phyloP scores from a whole-genome alignment of 2,888 invertebrate genomes.

The Parelbella ahira region DNA sequence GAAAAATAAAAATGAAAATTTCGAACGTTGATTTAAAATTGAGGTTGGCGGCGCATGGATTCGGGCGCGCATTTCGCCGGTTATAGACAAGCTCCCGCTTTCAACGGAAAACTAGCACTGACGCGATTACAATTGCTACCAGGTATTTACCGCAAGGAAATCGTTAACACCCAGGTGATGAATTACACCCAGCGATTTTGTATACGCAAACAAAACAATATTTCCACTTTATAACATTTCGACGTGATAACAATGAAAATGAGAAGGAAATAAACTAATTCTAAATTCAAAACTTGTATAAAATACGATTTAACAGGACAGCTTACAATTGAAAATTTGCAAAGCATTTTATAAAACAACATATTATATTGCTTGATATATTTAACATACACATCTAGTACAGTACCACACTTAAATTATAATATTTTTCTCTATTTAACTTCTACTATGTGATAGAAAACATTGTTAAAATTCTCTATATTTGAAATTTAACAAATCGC shows the following conservation, averaged over 20 bases:
- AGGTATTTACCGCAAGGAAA: constrained; percentile 13
- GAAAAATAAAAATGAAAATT: constrained; percentile 8
- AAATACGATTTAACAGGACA: too few species aligned
- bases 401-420: too few species aligned
- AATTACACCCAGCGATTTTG: constrained; percentile 6
- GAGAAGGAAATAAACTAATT: constrained; percentile 1
- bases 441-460: too few species aligned
- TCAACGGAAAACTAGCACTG: constrained; percentile 51
- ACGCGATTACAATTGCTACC: constrained; percentile 24
- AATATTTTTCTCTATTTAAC: too few species aligned
- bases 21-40: constrained; percentile 14
- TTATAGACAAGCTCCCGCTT: constrained; percentile 41
- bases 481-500: too few species aligned
- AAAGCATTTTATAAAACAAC: too few species aligned
- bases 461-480: too few species aligned
- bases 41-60: constrained; percentile 33
- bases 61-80: constrained; percentile 37
- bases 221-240: constrained; percentile 6
- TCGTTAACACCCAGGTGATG: constrained; percentile 8
- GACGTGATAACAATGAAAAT: constrained; percentile 14
- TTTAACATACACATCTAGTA: too few species aligned
- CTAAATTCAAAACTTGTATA: too few species aligned
- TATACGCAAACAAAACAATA: constrained; percentile 13
- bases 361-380: too few species aligned
- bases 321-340: too few species aligned